phyloP scores from a whole-genome alignment of 2,797 vertebrate genomes.

The Ciconia nigra region DNA sequence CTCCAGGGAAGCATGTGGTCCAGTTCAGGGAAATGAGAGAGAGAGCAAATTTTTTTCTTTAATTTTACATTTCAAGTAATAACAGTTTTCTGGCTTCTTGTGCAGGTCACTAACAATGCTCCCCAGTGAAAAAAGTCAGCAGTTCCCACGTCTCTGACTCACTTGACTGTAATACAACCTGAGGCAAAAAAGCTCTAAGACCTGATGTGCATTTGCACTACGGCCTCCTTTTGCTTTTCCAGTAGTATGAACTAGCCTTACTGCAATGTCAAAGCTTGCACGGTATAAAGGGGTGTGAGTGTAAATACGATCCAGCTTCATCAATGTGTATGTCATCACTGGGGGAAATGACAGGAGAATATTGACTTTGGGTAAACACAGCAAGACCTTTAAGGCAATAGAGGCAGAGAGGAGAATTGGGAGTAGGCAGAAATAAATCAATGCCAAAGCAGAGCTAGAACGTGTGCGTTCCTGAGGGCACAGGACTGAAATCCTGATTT shows the following conservation, averaged over 20 bases:
- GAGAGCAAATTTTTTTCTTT: background rate
- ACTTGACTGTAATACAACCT: background rate
- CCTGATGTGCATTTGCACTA: background rate
- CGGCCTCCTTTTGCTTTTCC: background rate
- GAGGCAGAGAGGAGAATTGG: background rate
- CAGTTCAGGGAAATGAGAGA: conserved; percentile 34
- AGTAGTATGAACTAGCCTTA: background rate
- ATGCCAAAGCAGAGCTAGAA: background rate
- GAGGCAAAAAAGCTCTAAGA: background rate
- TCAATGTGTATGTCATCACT: background rate
- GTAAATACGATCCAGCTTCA: background rate
- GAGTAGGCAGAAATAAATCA: conserved; percentile 3
- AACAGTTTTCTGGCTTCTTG: conserved; percentile 43
- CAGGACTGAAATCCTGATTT: background rate
- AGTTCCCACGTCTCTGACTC: background rate
- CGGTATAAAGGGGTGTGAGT: background rate
- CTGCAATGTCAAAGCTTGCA: background rate
- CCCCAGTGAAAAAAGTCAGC: background rate
- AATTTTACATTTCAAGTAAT: conserved; percentile 38
- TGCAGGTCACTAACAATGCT: background rate
- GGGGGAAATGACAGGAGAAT: background rate
- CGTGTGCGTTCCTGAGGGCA: background rate
- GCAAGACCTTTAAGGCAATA: background rate
- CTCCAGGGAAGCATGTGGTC: conserved; percentile 23
- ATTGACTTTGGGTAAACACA: background rate